Conservation (phyloP, 2,113 vertebrate species). For the Pterophyllum scalare region DNA sequence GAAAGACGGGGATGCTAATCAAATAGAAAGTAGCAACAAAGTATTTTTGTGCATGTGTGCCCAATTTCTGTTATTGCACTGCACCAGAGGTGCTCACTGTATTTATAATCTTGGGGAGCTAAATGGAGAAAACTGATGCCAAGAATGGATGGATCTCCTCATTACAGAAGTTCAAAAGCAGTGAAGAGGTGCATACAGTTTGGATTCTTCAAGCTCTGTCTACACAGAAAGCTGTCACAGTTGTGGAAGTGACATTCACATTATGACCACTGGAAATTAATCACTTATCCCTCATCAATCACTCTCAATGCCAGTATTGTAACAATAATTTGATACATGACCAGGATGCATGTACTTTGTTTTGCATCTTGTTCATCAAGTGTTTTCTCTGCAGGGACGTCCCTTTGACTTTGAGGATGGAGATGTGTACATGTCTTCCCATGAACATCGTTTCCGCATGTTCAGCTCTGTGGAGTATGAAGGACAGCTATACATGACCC, state of each 20-base stretch:
- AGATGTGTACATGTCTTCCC: conserved; percentile 92
- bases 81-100: conserved; percentile 35
- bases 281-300: background rate
- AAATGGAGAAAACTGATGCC: conserved; percentile 53
- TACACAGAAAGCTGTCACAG: background rate
- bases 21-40: conserved; percentile 55
- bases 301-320: background rate
- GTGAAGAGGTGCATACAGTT: conserved; percentile 5
- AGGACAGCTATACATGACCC: conserved; percentile 98
- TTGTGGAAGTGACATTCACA: background rate
- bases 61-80: conserved; percentile 30
- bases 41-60: conserved; percentile 29
- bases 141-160: conserved; percentile 59
- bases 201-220: background rate
- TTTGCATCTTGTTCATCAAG: background rate
- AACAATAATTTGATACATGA: background rate
- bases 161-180: conserved; percentile 51
- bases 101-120: conserved; percentile 58
- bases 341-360: background rate
- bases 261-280: background rate
- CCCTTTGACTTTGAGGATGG: conserved; percentile 88
- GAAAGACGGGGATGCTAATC: conserved; percentile 52
- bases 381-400: conserved; percentile 69
- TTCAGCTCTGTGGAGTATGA: conserved; percentile 97
- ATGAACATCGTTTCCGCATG: conserved; percentile 91